These are phyloP conservation scores for Addax nasomaculatus DNA, from an alignment of 2,113 vertebrate species.

Conservation along the genomic window DNA sequence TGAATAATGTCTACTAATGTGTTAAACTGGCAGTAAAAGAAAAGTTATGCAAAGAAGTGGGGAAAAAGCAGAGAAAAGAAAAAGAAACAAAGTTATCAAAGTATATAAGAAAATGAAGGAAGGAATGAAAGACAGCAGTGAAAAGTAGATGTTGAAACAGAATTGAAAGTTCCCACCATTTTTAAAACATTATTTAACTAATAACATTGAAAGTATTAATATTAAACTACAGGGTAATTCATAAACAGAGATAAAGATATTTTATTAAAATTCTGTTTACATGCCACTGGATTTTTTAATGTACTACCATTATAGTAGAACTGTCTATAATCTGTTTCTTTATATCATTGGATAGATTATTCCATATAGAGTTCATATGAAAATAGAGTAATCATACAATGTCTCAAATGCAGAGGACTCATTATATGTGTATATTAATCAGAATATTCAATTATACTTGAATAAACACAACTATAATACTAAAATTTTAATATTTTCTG, in stretches of 20 bases:
- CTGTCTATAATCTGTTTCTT: not conserved
- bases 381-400: not conserved
- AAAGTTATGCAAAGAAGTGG: not conserved
- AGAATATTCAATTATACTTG: constrained; percentile 27
- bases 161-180: not conserved
- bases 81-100: not conserved
- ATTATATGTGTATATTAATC: constrained; percentile 37
- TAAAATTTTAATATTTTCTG: constrained; percentile 35
- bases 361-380: not conserved
- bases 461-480: not conserved
- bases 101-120: not conserved
- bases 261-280: constrained; percentile 14
- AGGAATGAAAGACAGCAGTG: not conserved
- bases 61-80: not conserved
- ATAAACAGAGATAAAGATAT: constrained; percentile 27
- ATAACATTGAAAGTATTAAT: not conserved
- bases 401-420: not conserved
- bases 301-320: constrained; percentile 5
- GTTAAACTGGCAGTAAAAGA: not conserved
- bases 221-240: not conserved
- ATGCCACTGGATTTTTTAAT: not conserved
- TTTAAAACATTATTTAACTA: constrained; percentile 12
- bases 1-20: not conserved
- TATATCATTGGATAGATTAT: not conserved
- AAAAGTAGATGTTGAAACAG: not conserved